phyloP scores from a whole-genome alignment of 1,140 invertebrate species.

The Drosophila albomicans region DNA sequence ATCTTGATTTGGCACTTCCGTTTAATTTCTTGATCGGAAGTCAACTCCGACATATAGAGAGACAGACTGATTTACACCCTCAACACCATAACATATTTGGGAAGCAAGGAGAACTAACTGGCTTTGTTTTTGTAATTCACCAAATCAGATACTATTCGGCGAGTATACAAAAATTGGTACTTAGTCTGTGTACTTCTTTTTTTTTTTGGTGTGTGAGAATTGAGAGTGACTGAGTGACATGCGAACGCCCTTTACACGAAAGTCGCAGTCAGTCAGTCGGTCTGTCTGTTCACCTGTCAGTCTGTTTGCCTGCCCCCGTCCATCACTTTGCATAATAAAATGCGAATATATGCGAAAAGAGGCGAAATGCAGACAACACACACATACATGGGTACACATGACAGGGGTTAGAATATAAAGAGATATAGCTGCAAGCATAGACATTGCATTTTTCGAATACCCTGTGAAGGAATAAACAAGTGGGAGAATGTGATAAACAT shows the following conservation, averaged over 20 bases:
- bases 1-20: conserved; percentile 63
- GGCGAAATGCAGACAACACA: conserved; percentile 53
- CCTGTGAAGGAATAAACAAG: not conserved
- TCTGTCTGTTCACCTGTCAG: conserved; percentile 32
- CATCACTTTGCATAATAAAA: conserved; percentile 80
- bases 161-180: conserved; percentile 31
- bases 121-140: conserved; percentile 31
- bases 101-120: conserved; percentile 53
- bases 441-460: conserved; percentile 33
- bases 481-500: too few species aligned
- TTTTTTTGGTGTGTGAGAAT: conserved; percentile 24
- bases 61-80: conserved; percentile 32
- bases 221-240: conserved; percentile 64
- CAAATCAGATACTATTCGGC: conserved; percentile 43
- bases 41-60: conserved; percentile 45
- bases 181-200: conserved; percentile 47
- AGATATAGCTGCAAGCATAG: conserved; percentile 26
- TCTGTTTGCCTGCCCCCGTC: conserved; percentile 45
- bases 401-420: conserved; percentile 25
- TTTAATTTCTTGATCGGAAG: conserved; percentile 40
- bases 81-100: too few species aligned
- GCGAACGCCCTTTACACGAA: conserved; percentile 63
- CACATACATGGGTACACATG: conserved; percentile 11
- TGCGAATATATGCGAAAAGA: conserved; percentile 79
- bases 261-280: conserved; percentile 22